Percentiles rank a stretch among this genome's conserved stretches.
phyloP scores from a whole-genome alignment of 2,888 invertebrate genomes.

The Therioaphis trifolii region DNA sequence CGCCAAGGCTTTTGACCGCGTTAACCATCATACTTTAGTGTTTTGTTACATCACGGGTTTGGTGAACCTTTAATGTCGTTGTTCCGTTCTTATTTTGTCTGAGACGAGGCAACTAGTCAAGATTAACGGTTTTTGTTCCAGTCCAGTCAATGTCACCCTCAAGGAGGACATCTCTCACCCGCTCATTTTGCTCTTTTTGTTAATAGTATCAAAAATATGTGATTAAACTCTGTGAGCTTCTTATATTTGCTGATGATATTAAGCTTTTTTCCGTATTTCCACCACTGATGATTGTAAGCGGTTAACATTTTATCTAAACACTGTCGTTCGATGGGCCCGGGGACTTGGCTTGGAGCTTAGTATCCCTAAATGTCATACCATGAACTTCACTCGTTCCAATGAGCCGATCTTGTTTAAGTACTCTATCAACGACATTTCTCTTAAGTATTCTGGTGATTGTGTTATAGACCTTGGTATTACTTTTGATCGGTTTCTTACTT shows the following conservation, averaged over 20 bases:
- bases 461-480: background rate
- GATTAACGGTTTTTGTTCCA: background rate
- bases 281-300: too few species aligned
- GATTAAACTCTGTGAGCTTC: background rate
- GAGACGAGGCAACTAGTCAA: background rate
- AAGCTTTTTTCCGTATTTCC: too few species aligned
- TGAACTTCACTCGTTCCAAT: too few species aligned
- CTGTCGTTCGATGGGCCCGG: too few species aligned
- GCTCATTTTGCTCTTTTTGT: background rate
- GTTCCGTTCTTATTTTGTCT: background rate
- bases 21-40: too few species aligned
- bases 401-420: background rate
- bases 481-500: background rate
- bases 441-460: background rate
- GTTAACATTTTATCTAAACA: too few species aligned
- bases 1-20: too few species aligned
- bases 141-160: background rate
- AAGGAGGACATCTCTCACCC: background rate
- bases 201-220: conserved; percentile 3
- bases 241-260: too few species aligned
- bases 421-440: background rate
- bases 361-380: too few species aligned
- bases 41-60: background rate
- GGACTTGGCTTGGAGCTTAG: too few species aligned
- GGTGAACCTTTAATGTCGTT: background rate